Evolutionary conservation across 2,797 vertebrate genomes (phyloP).

Genomic region (Perodicticus potto): DNA sequence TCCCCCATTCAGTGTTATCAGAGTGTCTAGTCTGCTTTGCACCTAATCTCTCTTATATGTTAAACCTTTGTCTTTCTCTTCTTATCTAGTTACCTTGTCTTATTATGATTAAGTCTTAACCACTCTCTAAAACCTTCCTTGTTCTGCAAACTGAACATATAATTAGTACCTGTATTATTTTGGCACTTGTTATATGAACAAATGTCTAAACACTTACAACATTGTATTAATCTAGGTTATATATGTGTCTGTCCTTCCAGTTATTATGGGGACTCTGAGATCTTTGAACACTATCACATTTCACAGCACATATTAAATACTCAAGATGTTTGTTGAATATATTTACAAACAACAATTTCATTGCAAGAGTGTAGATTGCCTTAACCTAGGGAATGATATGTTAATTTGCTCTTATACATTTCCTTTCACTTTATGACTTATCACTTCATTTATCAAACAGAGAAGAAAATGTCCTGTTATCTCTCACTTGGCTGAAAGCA

Average conservation of each 20-base stretch:
- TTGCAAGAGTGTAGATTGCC: not conserved
- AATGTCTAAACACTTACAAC: not conserved
- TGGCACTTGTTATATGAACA: not conserved
- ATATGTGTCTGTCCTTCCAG: not conserved
- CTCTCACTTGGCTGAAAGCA: not conserved
- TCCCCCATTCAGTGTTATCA: not conserved
- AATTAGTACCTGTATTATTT: not conserved
- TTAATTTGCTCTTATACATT: not conserved
- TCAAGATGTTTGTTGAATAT: conserved; percentile 25
- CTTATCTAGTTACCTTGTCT: not conserved
- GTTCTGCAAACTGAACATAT: not conserved
- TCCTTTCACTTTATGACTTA: not conserved
- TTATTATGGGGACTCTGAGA: not conserved
- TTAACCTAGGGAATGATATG: not conserved
- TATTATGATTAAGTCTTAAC: not conserved
- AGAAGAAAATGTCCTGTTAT: not conserved
- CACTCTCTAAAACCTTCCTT: not conserved
- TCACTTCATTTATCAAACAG: not conserved
- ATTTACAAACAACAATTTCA: conserved; percentile 13
- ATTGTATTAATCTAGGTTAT: not conserved
- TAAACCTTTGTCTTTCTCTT: conserved; percentile 3
- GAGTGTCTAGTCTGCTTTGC: not conserved
- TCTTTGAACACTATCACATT: not conserved
- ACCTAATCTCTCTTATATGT: not conserved
- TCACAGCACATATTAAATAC: not conserved